phyloP scores from a whole-genome alignment of 2,113 vertebrate genomes.

The Sinocyclocheilus rhinocerous region DNA sequence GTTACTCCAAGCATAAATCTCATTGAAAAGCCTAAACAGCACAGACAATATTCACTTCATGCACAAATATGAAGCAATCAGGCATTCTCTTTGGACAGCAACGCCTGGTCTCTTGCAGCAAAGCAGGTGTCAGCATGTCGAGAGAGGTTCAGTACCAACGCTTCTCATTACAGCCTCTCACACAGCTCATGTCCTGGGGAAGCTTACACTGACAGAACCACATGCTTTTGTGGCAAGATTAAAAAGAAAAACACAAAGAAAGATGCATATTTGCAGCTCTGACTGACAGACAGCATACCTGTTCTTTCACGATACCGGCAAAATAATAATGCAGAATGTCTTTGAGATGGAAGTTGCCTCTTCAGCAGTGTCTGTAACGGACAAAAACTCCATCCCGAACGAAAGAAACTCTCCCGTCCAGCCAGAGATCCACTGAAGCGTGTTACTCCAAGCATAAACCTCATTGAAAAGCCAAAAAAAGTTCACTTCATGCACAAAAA shows the following conservation, averaged over 20 bases:
- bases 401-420: neutral
- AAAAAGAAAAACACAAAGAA: neutral
- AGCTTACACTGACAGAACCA: neutral
- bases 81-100: constrained; percentile 45
- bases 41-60: neutral
- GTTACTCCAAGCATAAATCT: neutral
- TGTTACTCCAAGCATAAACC: neutral
- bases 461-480: neutral
- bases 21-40: neutral
- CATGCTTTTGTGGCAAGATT: neutral
- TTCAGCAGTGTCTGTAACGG: neutral
- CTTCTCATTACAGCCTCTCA: constrained; percentile 1
- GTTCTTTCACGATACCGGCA: too few relatives aligned
- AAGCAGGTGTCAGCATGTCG: neutral
- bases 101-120: neutral
- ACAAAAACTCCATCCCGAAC: neutral
- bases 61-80: constrained; percentile 19
- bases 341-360: neutral
- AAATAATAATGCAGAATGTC: neutral
- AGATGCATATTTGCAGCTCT: neutral
- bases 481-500: constrained; percentile 24
- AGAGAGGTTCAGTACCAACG: neutral
- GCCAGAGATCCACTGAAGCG: neutral
- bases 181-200: neutral
- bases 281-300: neutral